Conservation (phyloP, 1,140 invertebrate species). For the Calliphora vicina region DNA sequence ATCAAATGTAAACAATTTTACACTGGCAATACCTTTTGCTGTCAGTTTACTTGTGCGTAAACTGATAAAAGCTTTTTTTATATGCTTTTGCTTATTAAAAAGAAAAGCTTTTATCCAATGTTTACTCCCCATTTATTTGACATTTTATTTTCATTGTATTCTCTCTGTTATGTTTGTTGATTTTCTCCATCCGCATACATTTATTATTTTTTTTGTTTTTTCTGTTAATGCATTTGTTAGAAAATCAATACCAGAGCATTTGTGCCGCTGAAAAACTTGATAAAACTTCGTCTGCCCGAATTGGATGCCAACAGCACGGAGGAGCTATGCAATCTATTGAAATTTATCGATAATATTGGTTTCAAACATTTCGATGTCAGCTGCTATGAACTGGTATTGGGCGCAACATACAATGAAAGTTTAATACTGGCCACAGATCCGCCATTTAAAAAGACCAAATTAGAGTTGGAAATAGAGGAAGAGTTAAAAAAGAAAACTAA, state of each 20-base stretch:
- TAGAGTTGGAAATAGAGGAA: neutral
- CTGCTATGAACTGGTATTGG: conserved; percentile 57
- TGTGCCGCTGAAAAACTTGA: conserved; percentile 52
- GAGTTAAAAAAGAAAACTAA: neutral
- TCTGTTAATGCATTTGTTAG: conserved; percentile 44
- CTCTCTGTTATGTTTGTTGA: neutral
- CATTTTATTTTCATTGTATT: conserved; percentile 3
- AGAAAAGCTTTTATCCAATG: conserved; percentile 34
- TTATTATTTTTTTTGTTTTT: conserved; percentile 27
- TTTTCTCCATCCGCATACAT: neutral
- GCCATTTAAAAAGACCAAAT: conserved; percentile 33
- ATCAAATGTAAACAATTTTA: neutral
- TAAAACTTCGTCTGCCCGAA: conserved; percentile 58
- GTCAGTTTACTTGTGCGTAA: neutral
- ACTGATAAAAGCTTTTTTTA: neutral
- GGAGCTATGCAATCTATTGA: conserved; percentile 55
- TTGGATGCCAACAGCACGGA: conserved; percentile 50
- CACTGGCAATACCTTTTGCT: conserved; percentile 2
- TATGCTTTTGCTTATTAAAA: neutral
- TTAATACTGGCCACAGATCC: conserved; percentile 51
- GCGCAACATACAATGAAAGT: conserved; percentile 59
- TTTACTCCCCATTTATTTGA: conserved; percentile 6
- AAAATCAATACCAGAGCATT: conserved; percentile 62
- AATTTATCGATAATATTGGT: conserved; percentile 58
- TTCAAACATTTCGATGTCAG: conserved; percentile 56